phyloP scores from a whole-genome alignment of 2,797 vertebrate genomes.

The Halcyon badia region DNA sequence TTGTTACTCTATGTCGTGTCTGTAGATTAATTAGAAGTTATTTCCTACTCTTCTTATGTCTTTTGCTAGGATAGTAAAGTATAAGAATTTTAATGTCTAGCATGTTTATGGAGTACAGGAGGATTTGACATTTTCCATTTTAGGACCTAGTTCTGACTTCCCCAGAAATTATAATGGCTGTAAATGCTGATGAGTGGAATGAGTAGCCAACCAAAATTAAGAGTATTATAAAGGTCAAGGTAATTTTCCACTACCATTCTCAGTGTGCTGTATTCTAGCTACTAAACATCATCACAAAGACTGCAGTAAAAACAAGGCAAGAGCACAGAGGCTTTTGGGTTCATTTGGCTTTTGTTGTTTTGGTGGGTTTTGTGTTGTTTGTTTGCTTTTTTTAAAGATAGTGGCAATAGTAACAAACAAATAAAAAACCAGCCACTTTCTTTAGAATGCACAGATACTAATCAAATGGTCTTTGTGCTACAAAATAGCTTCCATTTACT shows the following conservation, averaged over 20 bases:
- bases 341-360: fast-evolving
- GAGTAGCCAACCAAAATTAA: slow-evolving; percentile 61
- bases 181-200: slow-evolving; percentile 51
- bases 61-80: slow-evolving; percentile 64
- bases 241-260: slow-evolving; percentile 12
- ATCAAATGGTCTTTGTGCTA: not conserved
- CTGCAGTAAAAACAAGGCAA: not conserved
- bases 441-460: not conserved
- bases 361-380: not conserved
- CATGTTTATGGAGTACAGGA: slow-evolving; percentile 37
- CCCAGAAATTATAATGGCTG: not conserved
- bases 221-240: slow-evolving; percentile 60
- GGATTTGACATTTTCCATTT: slow-evolving; percentile 66
- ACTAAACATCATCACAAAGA: not conserved
- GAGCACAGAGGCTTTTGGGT: not conserved
- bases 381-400: not conserved
- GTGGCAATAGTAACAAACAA: not conserved
- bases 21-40: slow-evolving; percentile 37
- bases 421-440: slow-evolving; percentile 3
- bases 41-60: slow-evolving; percentile 28
- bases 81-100: slow-evolving; percentile 51
- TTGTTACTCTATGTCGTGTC: not conserved
- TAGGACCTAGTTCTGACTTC: slow-evolving; percentile 34
- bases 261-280: not conserved
- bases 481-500: not conserved